Conservation (phyloP, 2,113 vertebrate species). For the Phalacrocorax aristotelis region DNA sequence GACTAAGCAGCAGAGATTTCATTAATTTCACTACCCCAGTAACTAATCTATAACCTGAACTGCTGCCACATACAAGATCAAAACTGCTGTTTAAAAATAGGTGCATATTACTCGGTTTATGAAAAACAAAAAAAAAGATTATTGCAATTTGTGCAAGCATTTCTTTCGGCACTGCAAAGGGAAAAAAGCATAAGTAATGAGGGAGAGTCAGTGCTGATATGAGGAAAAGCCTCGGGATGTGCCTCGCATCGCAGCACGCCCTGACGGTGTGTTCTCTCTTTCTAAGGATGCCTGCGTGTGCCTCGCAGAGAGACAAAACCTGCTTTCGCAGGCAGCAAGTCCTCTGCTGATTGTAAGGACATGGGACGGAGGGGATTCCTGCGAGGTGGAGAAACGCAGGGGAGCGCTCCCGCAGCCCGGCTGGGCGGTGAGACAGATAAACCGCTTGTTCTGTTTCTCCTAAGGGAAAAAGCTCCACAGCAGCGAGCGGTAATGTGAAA, state of each 20-base stretch:
- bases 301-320: not conserved
- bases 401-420: not conserved
- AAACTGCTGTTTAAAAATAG: not conserved
- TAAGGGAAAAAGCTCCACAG: not conserved
- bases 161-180: not conserved
- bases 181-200: not conserved
- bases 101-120: not conserved
- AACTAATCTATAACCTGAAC: constrained; percentile 2
- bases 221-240: not conserved
- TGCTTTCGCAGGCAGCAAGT: not conserved
- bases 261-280: rapidly evolving
- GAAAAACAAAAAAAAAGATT: too few species aligned
- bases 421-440: not conserved
- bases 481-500: rapidly evolving
- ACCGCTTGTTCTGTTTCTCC: not conserved
- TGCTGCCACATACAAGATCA: not conserved
- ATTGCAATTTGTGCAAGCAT: not conserved
- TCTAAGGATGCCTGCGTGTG: rapidly evolving
- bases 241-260: not conserved
- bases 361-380: not conserved
- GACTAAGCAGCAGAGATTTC: constrained; percentile 8
- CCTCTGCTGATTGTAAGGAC: not conserved
- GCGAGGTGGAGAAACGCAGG: not conserved
- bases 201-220: not conserved
- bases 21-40: not conserved